phyloP scores from a whole-genome alignment of 2,888 invertebrate genomes.

The Andrena hattorfiana region DNA sequence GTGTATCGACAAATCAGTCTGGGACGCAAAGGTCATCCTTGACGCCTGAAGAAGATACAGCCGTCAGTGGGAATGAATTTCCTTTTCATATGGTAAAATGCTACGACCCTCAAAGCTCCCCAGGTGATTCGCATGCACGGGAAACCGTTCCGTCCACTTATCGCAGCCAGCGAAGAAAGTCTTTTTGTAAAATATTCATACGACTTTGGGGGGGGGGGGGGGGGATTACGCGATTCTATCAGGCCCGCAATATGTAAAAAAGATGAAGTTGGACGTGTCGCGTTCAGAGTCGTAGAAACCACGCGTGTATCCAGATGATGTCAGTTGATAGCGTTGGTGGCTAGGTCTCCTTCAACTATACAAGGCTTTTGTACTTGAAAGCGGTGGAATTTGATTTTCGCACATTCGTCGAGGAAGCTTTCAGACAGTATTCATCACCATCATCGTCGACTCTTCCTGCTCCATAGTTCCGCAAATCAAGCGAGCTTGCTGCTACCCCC shows the following conservation, averaged over 20 bases:
- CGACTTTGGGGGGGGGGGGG: slow-evolving; percentile 11
- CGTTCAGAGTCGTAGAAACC: slow-evolving; percentile 42
- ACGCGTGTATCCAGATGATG: slow-evolving; percentile 50
- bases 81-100: slow-evolving; percentile 8
- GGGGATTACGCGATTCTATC: slow-evolving; percentile 54
- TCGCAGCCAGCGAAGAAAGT: slow-evolving; percentile 34
- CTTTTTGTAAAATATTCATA: slow-evolving; percentile 50
- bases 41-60: slow-evolving; percentile 42
- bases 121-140: slow-evolving; percentile 28
- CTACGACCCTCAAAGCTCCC: background rate
- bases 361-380: background rate
- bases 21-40: slow-evolving; percentile 13
- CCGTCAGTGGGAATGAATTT: background rate
- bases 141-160: slow-evolving; percentile 33
- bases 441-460: too few relatives aligned
- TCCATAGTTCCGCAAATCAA: too few relatives aligned
- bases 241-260: slow-evolving; percentile 57
- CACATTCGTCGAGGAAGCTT: too few relatives aligned
- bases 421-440: too few relatives aligned
- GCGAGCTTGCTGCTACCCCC: too few relatives aligned
- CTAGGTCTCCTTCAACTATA: background rate
- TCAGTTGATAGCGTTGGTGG: slow-evolving; percentile 30
- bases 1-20: slow-evolving; percentile 50
- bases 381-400: slow-evolving; percentile 29
- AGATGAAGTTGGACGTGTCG: slow-evolving; percentile 48